Conservation (phyloP, 2,113 vertebrate species). For the Lagenorhynchus albirostris region DNA sequence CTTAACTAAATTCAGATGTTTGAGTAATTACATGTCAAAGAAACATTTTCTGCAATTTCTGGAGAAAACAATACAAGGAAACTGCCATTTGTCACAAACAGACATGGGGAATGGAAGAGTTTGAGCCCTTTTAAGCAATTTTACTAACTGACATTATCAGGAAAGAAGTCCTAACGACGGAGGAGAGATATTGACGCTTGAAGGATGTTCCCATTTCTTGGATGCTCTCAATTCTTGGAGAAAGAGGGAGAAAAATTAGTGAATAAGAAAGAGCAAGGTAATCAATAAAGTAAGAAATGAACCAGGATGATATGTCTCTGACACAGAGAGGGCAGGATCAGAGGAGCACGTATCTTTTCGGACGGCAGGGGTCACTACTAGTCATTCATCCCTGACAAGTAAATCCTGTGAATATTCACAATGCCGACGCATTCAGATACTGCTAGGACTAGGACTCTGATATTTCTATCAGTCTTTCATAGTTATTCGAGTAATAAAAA, state of each 20-base stretch:
- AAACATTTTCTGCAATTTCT: neutral
- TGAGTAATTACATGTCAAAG: neutral
- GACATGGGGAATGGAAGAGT: neutral
- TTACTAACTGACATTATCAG: neutral
- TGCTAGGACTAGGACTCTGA: neutral
- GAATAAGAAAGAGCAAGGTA: neutral
- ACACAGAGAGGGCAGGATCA: neutral
- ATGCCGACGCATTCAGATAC: neutral
- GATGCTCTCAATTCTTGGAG: neutral
- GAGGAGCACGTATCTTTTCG: neutral
- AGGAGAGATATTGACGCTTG: neutral
- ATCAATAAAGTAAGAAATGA: neutral
- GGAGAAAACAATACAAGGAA: neutral
- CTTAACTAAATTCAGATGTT: slow-evolving; percentile 17
- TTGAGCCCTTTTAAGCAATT: neutral
- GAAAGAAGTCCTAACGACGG: neutral
- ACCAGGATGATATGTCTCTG: neutral
- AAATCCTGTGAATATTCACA: neutral
- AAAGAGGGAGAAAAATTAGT: neutral
- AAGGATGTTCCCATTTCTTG: neutral
- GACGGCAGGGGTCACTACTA: neutral
- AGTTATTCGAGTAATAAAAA: neutral
- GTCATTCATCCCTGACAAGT: neutral
- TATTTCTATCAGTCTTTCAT: neutral
- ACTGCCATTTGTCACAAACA: neutral